Conservation (phyloP, 2,888 invertebrate genomes). For the Salticus scenicus region DNA sequence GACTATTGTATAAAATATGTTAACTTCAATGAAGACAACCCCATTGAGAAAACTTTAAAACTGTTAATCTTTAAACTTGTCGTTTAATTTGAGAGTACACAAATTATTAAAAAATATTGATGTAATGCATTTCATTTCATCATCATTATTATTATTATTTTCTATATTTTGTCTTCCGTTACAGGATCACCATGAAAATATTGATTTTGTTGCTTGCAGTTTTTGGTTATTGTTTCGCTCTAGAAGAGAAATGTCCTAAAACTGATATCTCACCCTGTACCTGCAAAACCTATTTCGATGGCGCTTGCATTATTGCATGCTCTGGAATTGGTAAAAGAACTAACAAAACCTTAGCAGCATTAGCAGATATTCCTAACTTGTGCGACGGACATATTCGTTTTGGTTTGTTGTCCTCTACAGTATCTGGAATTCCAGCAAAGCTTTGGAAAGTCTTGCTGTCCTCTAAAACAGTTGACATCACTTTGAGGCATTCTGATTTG, state of each 20-base stretch:
- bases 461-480: slow-evolving; percentile 54
- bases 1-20: too few relatives aligned
- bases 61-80: too few relatives aligned
- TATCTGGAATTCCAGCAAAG: slow-evolving; percentile 35
- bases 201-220: not conserved
- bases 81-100: too few relatives aligned
- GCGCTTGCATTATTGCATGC: slow-evolving; percentile 53
- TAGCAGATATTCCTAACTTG: slow-evolving; percentile 47
- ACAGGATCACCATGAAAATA: not conserved
- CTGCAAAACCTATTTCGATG: slow-evolving; percentile 50
- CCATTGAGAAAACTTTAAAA: too few relatives aligned
- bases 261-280: slow-evolving; percentile 36
- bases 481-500: slow-evolving; percentile 34
- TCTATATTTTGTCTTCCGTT: not conserved
- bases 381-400: slow-evolving; percentile 54
- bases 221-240: not conserved
- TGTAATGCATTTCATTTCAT: too few relatives aligned
- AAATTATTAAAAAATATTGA: too few relatives aligned
- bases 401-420: slow-evolving; percentile 43
- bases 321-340: not conserved
- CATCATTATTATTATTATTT: too few relatives aligned
- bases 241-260: slow-evolving; percentile 32
- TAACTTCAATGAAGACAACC: too few relatives aligned
- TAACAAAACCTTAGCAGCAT: slow-evolving; percentile 9
- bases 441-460: slow-evolving; percentile 51